Evolutionary conservation across 2,113 vertebrate genomes (phyloP).

Genomic region (Madoqua kirkii): DNA sequence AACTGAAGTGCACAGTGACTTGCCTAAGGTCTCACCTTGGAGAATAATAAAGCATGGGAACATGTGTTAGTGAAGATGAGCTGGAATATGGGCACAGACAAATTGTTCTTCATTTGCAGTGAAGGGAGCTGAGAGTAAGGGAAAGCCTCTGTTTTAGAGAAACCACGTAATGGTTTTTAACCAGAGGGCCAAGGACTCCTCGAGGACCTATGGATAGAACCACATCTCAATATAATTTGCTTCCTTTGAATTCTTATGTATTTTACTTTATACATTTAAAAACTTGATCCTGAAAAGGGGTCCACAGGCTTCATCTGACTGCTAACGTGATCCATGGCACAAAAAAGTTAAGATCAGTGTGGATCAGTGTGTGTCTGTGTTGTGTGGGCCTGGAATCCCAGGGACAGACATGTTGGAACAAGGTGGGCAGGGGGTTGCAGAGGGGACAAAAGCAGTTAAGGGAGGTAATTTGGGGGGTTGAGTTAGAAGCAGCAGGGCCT

Average conservation of each 20-base stretch:
- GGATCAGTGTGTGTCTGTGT: neutral
- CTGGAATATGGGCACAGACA: neutral
- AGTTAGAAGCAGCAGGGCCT: neutral
- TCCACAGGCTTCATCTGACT: neutral
- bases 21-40: neutral
- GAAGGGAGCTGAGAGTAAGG: neutral
- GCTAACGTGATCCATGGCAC: neutral
- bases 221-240: neutral
- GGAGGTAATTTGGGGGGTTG: neutral
- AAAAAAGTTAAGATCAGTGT: neutral
- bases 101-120: neutral
- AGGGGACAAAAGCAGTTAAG: neutral
- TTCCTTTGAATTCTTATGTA: neutral
- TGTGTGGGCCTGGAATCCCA: neutral
- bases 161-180: neutral
- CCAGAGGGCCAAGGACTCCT: neutral
- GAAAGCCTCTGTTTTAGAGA: neutral
- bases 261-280: constrained; percentile 16
- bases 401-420: neutral
- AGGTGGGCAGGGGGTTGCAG: neutral
- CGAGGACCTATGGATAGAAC: neutral
- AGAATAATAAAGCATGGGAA: neutral
- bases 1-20: neutral
- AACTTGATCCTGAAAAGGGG: neutral
- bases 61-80: neutral